Conservation (phyloP, 2,888 invertebrate genomes). For the Parochlus steinenii region DNA sequence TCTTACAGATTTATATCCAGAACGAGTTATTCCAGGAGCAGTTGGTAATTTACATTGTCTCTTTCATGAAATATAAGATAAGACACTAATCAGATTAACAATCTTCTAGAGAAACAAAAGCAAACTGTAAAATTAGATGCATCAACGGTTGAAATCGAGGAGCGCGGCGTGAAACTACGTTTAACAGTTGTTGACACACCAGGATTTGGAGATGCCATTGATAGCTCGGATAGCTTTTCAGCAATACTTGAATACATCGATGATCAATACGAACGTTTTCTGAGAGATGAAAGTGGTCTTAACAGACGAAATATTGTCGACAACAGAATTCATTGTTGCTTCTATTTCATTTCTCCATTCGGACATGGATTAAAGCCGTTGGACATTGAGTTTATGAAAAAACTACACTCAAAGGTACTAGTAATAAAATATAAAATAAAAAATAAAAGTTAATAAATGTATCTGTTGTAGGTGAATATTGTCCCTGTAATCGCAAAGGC, state of each 20-base stretch:
- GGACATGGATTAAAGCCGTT: conserved; percentile 90
- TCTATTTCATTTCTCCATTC: conserved; percentile 94
- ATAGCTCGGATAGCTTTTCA: conserved; percentile 83
- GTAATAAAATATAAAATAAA: conserved; percentile 26
- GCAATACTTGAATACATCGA: conserved; percentile 93
- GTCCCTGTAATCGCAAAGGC: conserved; percentile 97
- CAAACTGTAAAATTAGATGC: conserved; percentile 90
- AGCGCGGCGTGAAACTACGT: conserved; percentile 81
- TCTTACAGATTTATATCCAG: conserved; percentile 86
- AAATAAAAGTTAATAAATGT: neutral
- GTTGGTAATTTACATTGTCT: conserved; percentile 43
- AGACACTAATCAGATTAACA: too few relatives aligned
- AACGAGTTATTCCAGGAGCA: conserved; percentile 75
- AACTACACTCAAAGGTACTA: conserved; percentile 87
- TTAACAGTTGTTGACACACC: conserved; percentile 92
- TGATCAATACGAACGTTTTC: conserved; percentile 85
- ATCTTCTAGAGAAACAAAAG: conserved; percentile 61
- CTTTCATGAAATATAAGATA: neutral
- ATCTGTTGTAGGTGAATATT: too few relatives aligned
- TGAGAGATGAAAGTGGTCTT: conserved; percentile 85
- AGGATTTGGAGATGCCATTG: conserved; percentile 89
- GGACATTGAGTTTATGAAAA: conserved; percentile 93
- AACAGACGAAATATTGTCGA: conserved; percentile 93
- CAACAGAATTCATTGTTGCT: conserved; percentile 93
- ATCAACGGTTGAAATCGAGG: conserved; percentile 92